Evolutionary conservation across 2,113 vertebrate genomes (phyloP).

Genomic region (Epinephelus cyanopodus): DNA sequence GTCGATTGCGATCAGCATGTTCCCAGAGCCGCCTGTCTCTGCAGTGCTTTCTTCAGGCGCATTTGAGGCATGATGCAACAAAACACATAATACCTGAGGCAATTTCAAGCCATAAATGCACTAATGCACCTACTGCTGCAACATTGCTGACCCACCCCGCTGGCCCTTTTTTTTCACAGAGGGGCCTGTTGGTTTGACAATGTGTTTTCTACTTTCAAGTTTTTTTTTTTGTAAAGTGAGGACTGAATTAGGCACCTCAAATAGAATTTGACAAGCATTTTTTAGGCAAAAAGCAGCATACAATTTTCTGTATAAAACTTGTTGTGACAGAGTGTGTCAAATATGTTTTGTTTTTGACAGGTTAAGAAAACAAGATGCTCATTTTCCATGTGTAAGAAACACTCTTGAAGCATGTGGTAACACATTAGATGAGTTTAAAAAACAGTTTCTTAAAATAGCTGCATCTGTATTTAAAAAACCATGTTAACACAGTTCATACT

Average conservation of each 20-base stretch:
- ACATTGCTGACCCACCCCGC: constrained; percentile 12
- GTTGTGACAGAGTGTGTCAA: constrained; percentile 4
- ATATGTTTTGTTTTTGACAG: not conserved
- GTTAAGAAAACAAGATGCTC: not conserved
- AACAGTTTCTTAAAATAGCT: not conserved
- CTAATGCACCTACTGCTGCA: constrained; percentile 28
- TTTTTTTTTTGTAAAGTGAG: not conserved
- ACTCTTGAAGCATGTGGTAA: not conserved
- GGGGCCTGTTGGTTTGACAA: constrained; percentile 5
- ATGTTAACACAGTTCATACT: not conserved
- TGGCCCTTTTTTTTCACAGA: not conserved
- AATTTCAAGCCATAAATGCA: constrained; percentile 42
- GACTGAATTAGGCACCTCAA: not conserved
- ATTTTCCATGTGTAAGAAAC: constrained; percentile 10
- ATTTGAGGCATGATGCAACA: constrained; percentile 60
- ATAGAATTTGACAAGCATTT: not conserved
- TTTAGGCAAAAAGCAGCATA: not conserved
- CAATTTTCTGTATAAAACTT: not conserved
- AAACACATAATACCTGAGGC: constrained; percentile 54
- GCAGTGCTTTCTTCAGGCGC: constrained; percentile 43
- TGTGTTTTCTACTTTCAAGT: not conserved
- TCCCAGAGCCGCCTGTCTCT: constrained; percentile 39
- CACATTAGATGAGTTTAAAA: not conserved
- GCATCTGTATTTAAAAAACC: not conserved
- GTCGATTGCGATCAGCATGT: constrained; percentile 47